phyloP scores from a whole-genome alignment of 2,113 vertebrate species.

The Plectropomus leopardus region DNA sequence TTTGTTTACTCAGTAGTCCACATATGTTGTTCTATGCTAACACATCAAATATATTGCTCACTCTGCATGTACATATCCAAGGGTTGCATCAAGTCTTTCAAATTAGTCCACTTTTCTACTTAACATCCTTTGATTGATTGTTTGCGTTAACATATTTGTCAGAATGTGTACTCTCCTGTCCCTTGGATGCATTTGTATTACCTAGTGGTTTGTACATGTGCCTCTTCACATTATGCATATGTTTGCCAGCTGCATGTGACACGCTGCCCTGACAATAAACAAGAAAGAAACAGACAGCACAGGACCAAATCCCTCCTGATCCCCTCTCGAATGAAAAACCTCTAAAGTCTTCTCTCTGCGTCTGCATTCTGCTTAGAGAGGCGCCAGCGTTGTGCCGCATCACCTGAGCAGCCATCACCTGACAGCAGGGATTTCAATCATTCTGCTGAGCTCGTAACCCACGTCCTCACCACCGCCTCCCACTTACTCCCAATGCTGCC shows the following conservation, averaged over 20 bases:
- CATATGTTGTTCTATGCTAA: background rate
- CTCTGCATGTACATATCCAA: background rate
- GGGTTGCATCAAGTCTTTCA: slow-evolving; percentile 4
- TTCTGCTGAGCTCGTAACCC: slow-evolving; percentile 71
- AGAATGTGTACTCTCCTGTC: slow-evolving; percentile 9
- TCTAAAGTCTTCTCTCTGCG: slow-evolving; percentile 31
- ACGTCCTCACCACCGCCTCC: slow-evolving; percentile 35
- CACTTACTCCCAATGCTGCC: slow-evolving; percentile 41
- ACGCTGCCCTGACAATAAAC: slow-evolving; percentile 18
- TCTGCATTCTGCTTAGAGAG: slow-evolving; percentile 63
- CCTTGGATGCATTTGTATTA: slow-evolving; percentile 3
- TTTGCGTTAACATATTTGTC: background rate
- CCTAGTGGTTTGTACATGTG: slow-evolving; percentile 18
- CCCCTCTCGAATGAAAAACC: slow-evolving; percentile 52
- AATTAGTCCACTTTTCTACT: slow-evolving; percentile 11
- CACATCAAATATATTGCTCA: background rate
- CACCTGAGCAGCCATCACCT: slow-evolving; percentile 72
- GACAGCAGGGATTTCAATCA: slow-evolving; percentile 73
- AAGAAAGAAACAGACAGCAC: slow-evolving; percentile 31
- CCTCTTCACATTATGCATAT: slow-evolving; percentile 44
- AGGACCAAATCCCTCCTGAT: slow-evolving; percentile 57
- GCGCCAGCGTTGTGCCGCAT: slow-evolving; percentile 44
- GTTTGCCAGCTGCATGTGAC: slow-evolving; percentile 13
- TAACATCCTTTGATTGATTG: slow-evolving; percentile 31
- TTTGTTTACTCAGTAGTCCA: background rate